Base-by-base conservation (phyloP, 1,140 invertebrate genomes). In the Drosophila bocki region DNA sequence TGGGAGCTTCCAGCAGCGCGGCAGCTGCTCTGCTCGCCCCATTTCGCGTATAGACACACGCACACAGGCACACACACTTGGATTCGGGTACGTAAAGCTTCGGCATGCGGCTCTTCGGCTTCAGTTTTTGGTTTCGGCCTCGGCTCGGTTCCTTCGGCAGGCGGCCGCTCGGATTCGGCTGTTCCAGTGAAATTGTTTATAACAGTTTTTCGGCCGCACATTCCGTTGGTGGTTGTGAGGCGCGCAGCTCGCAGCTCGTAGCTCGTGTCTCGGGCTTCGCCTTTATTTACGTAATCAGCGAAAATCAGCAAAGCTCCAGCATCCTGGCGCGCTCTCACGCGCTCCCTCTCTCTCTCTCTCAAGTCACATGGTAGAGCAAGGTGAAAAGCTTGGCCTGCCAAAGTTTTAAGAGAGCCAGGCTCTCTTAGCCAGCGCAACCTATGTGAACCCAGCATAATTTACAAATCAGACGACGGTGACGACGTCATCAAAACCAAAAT, bases 211-310 rank as follows among this genome's bases (percentile, higher is more conserved):
- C 56, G 41, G 64, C 67, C 37, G 62, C 47, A 70, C 69, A 72
- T 72, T 72, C 68, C 69, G 69, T 72, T 60, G 54, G 68, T 72
- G 54, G 68, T 72, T 72, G 69, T 71, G 64, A 68, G 45, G 62
- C 60, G 26, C 50, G 59, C 63, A 50, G 53, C 57, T 51, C n/a
- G n/a, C 61, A 42, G 60, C 44, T 54, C 32, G 32, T 17, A 53
- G 50, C n/a, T 80, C 60, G 67, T 60, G 58, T 44, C 68, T 45
- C 54, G 48, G 63, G 80, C 84, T 87, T 87, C 85, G 85, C 85
- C 86, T 90, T 90, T 90, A 90, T 90, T 90, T 90, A 90, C 85
- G 85, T 90, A 90, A 90, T 90, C 85, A 90, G 86, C 77, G 72
- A 72, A 78, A 88, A 88, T 87, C 84, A 88, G 80, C 44, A 78